Conservation (phyloP, 2,888 invertebrate species). For the Mythimna vitellina region DNA sequence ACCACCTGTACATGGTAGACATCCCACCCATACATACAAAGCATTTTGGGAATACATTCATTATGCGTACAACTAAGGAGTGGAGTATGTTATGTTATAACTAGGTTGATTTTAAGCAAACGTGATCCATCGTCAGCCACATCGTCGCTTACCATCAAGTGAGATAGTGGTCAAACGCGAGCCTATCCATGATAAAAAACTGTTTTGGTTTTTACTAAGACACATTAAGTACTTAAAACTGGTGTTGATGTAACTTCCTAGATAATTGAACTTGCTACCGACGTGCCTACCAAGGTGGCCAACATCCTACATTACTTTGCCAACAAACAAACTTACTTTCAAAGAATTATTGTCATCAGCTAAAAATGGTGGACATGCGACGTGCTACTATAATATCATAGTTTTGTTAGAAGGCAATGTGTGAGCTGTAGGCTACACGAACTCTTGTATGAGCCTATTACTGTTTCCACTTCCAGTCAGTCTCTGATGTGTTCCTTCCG, state of each 20-base stretch:
- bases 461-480: neutral
- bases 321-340: neutral
- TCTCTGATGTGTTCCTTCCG: neutral
- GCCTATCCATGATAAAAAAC: too few species aligned
- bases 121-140: too few species aligned
- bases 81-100: too few species aligned
- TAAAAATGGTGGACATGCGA: neutral
- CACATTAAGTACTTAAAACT: constrained; percentile 16
- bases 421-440: too few species aligned
- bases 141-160: too few species aligned
- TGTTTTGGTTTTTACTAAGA: neutral
- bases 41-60: too few species aligned
- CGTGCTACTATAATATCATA: neutral
- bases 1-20: too few species aligned
- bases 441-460: neutral
- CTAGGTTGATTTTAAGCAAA: too few species aligned
- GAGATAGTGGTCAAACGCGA: too few species aligned
- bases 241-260: neutral
- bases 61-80: too few species aligned
- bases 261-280: neutral
- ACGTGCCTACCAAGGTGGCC: constrained; percentile 2
- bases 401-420: neutral
- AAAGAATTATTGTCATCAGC: neutral
- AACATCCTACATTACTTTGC: constrained; percentile 1
- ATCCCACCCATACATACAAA: too few species aligned